Percentiles rank a stretch among this genome's conserved stretches.
These are phyloP conservation scores for Aleiodes testaceus DNA, from an alignment of 2,888 invertebrate species.

Conservation along the genomic window DNA sequence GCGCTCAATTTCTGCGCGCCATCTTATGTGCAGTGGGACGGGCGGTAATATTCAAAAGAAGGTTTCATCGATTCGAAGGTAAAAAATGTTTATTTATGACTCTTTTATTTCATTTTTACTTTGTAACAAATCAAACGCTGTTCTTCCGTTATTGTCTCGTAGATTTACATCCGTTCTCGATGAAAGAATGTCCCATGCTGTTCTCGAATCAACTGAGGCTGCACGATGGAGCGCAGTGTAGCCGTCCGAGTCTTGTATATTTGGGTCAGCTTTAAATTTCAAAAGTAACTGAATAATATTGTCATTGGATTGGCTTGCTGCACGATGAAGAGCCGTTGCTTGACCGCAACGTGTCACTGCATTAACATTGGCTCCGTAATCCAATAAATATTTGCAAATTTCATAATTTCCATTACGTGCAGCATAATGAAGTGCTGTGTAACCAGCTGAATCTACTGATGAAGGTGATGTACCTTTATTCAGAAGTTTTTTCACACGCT, in stretches of 20 bases:
- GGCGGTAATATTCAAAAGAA: not conserved
- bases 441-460: constrained; percentile 83
- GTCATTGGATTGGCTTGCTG: constrained; percentile 81
- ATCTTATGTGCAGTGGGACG: not conserved
- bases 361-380: constrained; percentile 83
- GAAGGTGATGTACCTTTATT: constrained; percentile 76
- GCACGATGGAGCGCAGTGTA: constrained; percentile 87
- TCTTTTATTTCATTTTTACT: not conserved
- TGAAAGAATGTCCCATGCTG: constrained; percentile 78
- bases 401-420: constrained; percentile 84
- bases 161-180: constrained; percentile 78
- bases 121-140: constrained; percentile 83
- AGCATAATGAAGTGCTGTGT: constrained; percentile 92
- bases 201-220: constrained; percentile 70
- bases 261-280: constrained; percentile 77
- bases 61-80: too few relatives aligned
- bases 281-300: constrained; percentile 81
- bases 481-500: constrained; percentile 78
- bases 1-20: constrained; percentile 10
- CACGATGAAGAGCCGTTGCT: constrained; percentile 89
- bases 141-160: constrained; percentile 85
- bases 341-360: constrained; percentile 83
- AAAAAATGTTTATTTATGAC: not conserved
- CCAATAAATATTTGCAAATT: constrained; percentile 81
- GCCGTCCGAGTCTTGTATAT: constrained; percentile 84